phyloP scores from a whole-genome alignment of 2,888 invertebrate species.

The Aspidapion aeneum region DNA sequence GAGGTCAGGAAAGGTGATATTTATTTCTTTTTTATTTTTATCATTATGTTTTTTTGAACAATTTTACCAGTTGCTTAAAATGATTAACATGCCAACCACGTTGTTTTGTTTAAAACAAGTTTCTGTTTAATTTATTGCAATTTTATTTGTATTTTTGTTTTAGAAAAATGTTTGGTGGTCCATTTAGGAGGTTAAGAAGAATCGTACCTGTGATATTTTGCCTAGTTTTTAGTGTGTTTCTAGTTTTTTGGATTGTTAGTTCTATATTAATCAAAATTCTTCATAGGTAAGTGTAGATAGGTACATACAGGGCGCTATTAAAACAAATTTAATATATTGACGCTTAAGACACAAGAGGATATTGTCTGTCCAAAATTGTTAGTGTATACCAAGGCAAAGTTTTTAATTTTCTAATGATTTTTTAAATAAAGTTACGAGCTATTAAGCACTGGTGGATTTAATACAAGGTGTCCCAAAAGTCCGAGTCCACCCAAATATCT shows the following conservation, averaged over 20 bases:
- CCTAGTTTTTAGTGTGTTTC: slow-evolving; percentile 31
- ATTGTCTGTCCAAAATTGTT: no score
- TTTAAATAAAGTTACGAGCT: no score
- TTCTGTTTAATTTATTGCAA: not conserved
- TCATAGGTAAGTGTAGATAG: not conserved
- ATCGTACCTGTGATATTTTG: slow-evolving; percentile 37
- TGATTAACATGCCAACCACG: not conserved
- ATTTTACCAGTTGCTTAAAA: slow-evolving; percentile 4
- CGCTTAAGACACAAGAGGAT: no score
- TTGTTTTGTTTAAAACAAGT: slow-evolving; percentile 1
- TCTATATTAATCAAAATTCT: not conserved
- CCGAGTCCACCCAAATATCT: no score
- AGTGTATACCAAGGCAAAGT: no score
- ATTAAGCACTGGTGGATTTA: no score
- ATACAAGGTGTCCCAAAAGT: no score
- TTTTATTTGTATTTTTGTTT: slow-evolving; percentile 15
- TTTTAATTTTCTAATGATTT: no score
- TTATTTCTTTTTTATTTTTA: slow-evolving; percentile 3
- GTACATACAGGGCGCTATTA: no score
- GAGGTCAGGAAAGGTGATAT: not conserved
- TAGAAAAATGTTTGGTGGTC: slow-evolving; percentile 39
- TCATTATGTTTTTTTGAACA: not conserved
- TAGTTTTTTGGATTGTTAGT: slow-evolving; percentile 32
- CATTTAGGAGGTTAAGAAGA: slow-evolving; percentile 41
- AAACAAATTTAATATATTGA: no score